Base-by-base conservation (phyloP, 2,113 vertebrate species). In the Grus americana region DNA sequence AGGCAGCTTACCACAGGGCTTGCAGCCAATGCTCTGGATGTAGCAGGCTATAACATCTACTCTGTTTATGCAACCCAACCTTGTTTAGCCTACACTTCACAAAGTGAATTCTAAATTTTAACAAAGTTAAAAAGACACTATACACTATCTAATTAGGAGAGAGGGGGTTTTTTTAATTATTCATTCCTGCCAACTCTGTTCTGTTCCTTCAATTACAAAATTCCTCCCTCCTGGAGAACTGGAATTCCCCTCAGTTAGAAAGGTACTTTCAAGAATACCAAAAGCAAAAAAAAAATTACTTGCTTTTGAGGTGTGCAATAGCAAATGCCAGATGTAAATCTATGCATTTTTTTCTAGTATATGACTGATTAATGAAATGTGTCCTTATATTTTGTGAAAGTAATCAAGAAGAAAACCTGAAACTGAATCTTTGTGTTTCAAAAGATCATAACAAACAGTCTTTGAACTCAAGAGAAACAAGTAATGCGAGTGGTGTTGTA, bases 301-400 rank as follows among this genome's bases (percentile, higher is more conserved):
- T 86, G 15, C 52, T 94, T 96, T 95, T 95, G 70, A 96, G 96
- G 88, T 78, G 78, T 59, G 68, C 10, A 76, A 61, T 71, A 96
- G 65, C 73, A 94, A 96, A 95, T 85, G 24, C 68, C 91, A 97
- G 96, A 95, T 96, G 84, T 83, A 96, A 97, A 91, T 95, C 72
- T 95, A 84, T 59, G 18, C 54, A 81, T 91, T 91, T 80, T 89
- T 89, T 66, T 90, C 86, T 95, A 62, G 26, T 94, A 81, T 46
- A 5, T 93, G 97, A 96, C 94, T 83, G 95, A 97, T 97, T 96
- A 96, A 98, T 97, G 86, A 97, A 97, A 95, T 61, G 62, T 62
- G 83, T 68, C 40, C 81, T 97, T 95, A 72, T 78, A 88, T 91
- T 97, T 97, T 96, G 96, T 97, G 95, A 93, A 97, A 90, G 74